Evolutionary conservation across 2,113 vertebrate genomes (phyloP).

Genomic region (Larimichthys crocea): DNA sequence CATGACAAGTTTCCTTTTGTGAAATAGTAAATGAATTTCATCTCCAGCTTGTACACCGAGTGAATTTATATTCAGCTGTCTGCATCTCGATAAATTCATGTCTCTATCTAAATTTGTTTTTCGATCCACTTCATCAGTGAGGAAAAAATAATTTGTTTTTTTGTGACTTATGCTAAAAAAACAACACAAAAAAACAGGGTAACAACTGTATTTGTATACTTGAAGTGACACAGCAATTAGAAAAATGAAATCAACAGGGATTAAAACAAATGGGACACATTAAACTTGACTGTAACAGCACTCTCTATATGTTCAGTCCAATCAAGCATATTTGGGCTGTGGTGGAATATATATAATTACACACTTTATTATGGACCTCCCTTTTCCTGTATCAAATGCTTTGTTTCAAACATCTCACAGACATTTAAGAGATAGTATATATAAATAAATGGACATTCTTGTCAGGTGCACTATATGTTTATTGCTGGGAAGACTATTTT

Average conservation of each 20-base stretch:
- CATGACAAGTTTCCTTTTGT: slow-evolving; percentile 4
- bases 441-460: too few species aligned
- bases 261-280: background rate
- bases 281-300: too few species aligned
- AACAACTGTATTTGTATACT: background rate
- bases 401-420: too few species aligned
- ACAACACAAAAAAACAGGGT: background rate
- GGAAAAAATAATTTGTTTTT: slow-evolving; percentile 3
- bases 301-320: too few species aligned
- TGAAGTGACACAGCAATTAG: background rate
- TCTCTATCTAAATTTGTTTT: slow-evolving; percentile 15
- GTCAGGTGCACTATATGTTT: too few species aligned
- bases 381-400: too few species aligned
- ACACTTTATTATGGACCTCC: too few species aligned
- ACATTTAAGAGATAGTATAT: too few species aligned
- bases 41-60: background rate
- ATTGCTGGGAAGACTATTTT: too few species aligned
- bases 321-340: too few species aligned
- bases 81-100: background rate
- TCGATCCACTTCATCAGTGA: slow-evolving; percentile 7
- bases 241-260: background rate
- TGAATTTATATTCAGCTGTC: slow-evolving; percentile 19
- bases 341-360: too few species aligned
- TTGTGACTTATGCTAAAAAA: background rate
- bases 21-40: background rate